These are phyloP conservation scores for Mantis religiosa DNA, from an alignment of 2,888 invertebrate species.

Conservation along the genomic window DNA sequence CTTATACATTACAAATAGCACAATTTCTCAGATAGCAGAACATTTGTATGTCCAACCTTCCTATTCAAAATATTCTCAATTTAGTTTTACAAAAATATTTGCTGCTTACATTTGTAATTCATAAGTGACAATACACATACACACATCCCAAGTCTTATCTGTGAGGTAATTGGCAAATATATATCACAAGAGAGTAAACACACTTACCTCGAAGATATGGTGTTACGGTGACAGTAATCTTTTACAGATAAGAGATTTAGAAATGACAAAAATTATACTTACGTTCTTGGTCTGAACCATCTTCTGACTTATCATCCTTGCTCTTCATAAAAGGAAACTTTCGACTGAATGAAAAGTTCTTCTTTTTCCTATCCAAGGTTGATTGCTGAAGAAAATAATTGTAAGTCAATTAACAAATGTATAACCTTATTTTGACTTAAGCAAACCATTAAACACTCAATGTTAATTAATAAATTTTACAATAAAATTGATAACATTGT, in stretches of 20 bases:
- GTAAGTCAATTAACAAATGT: neutral
- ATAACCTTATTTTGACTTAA: no score
- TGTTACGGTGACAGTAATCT: neutral
- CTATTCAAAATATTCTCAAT: neutral
- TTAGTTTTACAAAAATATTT: no score
- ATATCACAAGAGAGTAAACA: no score
- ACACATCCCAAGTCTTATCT: no score
- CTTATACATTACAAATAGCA: no score
- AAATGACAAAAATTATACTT: conserved; percentile 52
- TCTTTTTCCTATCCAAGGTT: conserved; percentile 93
- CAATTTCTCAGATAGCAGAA: no score
- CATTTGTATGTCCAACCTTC: neutral
- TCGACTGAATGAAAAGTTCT: conserved; percentile 96
- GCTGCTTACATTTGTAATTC: no score
- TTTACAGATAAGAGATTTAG: neutral
- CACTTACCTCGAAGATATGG: neutral
- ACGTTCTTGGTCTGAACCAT: conserved; percentile 97
- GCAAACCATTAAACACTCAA: no score
- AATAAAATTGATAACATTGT: no score
- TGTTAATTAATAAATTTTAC: no score
- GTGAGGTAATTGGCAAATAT: neutral
- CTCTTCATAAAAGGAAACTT: conserved; percentile 99
- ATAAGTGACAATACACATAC: no score
- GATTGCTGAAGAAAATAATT: conserved; percentile 61
- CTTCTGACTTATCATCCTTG: conserved; percentile 96